Base-by-base conservation (phyloP, 2,888 invertebrate genomes). In the Nasonia oneida region DNA sequence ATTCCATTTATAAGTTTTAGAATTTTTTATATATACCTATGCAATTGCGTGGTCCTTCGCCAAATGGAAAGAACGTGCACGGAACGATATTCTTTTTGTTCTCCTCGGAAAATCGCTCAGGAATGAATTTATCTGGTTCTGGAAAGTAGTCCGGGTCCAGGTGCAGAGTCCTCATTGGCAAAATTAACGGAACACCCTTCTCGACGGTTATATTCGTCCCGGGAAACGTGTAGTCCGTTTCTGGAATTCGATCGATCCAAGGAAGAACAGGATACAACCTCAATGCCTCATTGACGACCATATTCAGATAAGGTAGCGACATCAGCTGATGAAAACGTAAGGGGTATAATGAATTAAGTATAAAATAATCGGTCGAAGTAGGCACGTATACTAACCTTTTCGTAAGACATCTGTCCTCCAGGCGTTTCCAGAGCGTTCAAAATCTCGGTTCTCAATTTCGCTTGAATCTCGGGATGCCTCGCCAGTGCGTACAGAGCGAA, bases 61-160 rank as follows among this genome's bases (percentile, higher is more conserved):
- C 93, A 61, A 93, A 93, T 0, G 93, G 93, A 70, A 93, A 87
- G 83, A 90, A 93, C 3, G 88, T 88, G 75, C 86, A 91, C 10
- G 90, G 53, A 29, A 88, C 89, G 15, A 91, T 89, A 0, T 87
- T 87, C 2, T 87, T 89, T 83, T 92, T 93, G 12, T 91, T 92
- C 70, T 93, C 92, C 0, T 91, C 90, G 8, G 86, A 90, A 88
- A 94, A 94, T 76, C 94, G 89, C 50, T 93, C 93, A 0, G 94
- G 94, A 88, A 94, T 92, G 87, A 92, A 94, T 83, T 89, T 90
- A 1, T 92, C 88, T 0, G 94, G 94, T 79, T 94, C 90, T 0
- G 93, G 92, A 82, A 90, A 94, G 82, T 92, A 92, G 61, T 92
- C 85, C 0, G 92, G 90, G 87, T 94, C 93, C 14, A 90, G 91